A percentile compares a stretch with the other conserved stretches of the same genome.
Conservation (phyloP, 2,797 vertebrate species). For the Helicolenus hilgendorfi region DNA sequence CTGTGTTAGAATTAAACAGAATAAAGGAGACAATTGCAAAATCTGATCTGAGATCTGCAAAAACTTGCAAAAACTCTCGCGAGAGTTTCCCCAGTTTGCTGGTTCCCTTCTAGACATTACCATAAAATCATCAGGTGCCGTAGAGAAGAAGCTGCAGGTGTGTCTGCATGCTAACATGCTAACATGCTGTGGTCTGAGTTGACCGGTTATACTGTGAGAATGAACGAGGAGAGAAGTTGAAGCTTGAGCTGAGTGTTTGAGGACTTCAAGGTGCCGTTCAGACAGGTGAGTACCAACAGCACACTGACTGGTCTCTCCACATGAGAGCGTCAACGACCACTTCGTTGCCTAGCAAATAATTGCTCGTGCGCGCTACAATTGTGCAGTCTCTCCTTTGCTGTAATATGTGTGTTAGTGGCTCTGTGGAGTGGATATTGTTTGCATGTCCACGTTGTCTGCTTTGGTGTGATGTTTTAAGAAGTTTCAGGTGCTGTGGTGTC, state of each 20-base stretch:
- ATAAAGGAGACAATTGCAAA: neutral
- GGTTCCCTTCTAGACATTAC: too few species aligned
- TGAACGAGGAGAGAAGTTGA: neutral
- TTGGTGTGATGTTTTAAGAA: neutral
- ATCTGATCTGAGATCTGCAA: too few species aligned
- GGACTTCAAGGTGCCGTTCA: neutral
- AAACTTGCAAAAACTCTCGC: too few species aligned
- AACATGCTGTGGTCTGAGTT: neutral
- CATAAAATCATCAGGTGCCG: neutral
- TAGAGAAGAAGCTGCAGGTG: neutral
- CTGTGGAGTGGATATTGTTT: neutral
- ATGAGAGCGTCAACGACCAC: neutral
- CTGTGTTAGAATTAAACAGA: neutral
- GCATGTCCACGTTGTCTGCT: neutral
- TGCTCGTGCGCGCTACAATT: neutral
- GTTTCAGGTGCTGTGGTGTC: neutral
- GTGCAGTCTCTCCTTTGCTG: neutral
- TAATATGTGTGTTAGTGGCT: neutral
- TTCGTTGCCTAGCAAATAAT: neutral
- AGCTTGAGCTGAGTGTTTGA: neutral
- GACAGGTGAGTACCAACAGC: neutral
- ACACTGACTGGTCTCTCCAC: neutral
- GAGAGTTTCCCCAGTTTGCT: too few species aligned
- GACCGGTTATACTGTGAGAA: neutral
- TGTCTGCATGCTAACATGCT: neutral